Evolutionary conservation across 2,113 vertebrate species (phyloP).

Genomic region (Proterorhinus semilunaris): DNA sequence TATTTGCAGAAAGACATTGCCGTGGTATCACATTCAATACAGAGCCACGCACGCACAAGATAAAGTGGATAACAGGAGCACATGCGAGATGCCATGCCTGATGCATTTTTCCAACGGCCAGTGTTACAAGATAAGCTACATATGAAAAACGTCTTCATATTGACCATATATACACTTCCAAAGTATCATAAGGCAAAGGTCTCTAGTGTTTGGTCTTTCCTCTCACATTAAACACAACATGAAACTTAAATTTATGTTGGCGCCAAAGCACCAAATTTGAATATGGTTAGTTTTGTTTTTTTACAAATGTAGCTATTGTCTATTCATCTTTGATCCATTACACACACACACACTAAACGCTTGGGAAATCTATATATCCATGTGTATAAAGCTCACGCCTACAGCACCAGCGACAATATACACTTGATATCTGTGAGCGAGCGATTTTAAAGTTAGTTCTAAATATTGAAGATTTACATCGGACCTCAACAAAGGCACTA

Average conservation of each 20-base stretch:
- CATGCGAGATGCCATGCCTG: constrained; percentile 55
- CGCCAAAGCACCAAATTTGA: background rate
- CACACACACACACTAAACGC: constrained; percentile 19
- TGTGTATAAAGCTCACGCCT: constrained; percentile 19
- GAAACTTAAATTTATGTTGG: background rate
- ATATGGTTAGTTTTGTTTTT: background rate
- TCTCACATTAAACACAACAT: constrained; percentile 29
- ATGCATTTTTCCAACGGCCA: constrained; percentile 23
- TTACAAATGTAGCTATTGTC: background rate
- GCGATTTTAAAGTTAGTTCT: background rate
- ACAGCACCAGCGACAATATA: constrained; percentile 2
- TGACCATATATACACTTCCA: constrained; percentile 16
- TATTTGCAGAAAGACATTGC: constrained; percentile 9
- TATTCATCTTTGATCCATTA: constrained; percentile 9
- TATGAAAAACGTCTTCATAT: constrained; percentile 25
- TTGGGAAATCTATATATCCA: background rate
- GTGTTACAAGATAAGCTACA: constrained; percentile 33
- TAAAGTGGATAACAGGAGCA: constrained; percentile 45
- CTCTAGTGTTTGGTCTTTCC: constrained; percentile 2
- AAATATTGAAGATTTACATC: background rate
- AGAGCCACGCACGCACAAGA: constrained; percentile 39
- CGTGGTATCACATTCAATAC: constrained; percentile 63
- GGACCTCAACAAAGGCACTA: background rate
- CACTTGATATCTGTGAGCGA: background rate
- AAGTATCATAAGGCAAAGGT: constrained; percentile 2